These are phyloP conservation scores for Tarsius wallacei DNA, from an alignment of 2,797 vertebrate genomes.

Conservation along the genomic window DNA sequence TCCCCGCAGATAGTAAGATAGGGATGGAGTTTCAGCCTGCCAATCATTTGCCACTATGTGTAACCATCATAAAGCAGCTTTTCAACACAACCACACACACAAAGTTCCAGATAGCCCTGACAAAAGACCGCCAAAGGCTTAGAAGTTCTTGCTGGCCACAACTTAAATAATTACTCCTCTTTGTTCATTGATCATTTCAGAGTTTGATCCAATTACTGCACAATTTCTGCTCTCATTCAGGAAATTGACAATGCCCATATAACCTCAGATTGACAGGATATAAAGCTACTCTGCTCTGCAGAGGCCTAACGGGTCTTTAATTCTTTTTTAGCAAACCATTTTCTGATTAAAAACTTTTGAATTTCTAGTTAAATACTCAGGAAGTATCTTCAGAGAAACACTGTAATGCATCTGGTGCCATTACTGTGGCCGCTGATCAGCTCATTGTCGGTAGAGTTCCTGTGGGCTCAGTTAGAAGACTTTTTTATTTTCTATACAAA, in stretches of 20 bases:
- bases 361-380: conserved; percentile 72
- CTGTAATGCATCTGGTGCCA: background rate
- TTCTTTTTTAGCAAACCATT: conserved; percentile 70
- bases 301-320: conserved; percentile 39
- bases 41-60: background rate
- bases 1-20: background rate
- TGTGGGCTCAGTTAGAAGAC: conserved; percentile 82
- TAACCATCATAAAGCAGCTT: background rate
- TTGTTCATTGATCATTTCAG: conserved; percentile 74
- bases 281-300: background rate
- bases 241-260: conserved; percentile 50
- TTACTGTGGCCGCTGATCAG: conserved; percentile 51
- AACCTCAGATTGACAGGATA: conserved; percentile 55
- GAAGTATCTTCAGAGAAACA: conserved; percentile 56
- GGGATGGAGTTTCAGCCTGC: background rate
- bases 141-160: background rate
- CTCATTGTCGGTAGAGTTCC: conserved; percentile 76
- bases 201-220: conserved; percentile 77
- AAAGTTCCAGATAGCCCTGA: background rate
- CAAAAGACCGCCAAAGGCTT: background rate
- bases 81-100: background rate
- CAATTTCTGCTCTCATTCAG: conserved; percentile 68
- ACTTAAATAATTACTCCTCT: conserved; percentile 75
- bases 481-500: conserved; percentile 85
- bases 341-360: conserved; percentile 81